A percentile compares a stretch with the other conserved stretches of the same genome.
These are phyloP conservation scores for Anarrhichthys ocellatus DNA, from an alignment of 2,113 vertebrate genomes.

Conservation along the genomic window DNA sequence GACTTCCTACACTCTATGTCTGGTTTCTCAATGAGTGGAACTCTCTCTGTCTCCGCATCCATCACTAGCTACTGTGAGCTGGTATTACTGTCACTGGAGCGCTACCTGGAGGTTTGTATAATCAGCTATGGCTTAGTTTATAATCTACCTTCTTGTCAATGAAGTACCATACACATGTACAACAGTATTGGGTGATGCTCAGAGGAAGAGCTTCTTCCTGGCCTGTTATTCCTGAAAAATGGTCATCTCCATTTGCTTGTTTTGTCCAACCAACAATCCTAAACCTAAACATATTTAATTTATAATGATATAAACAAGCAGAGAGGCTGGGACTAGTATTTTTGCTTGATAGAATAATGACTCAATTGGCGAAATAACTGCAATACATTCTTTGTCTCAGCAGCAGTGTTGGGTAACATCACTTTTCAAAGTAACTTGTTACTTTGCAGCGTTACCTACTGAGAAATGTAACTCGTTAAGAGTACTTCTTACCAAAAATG, in stretches of 20 bases:
- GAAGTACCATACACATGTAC: background rate
- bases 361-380: background rate
- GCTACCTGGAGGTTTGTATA: background rate
- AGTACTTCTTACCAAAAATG: no score
- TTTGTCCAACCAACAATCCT: background rate
- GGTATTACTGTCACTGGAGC: background rate
- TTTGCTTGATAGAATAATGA: background rate
- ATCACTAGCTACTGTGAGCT: background rate
- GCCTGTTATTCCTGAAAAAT: background rate
- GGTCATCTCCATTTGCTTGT: background rate
- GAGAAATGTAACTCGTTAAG: background rate
- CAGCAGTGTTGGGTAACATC: no score
- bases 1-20: constrained; percentile 20
- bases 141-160: background rate
- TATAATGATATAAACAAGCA: background rate
- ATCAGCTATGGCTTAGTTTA: background rate
- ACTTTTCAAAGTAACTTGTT: background rate
- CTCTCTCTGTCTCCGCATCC: constrained; percentile 1
- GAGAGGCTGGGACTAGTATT: no score
- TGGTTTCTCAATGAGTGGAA: constrained; percentile 13
- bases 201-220: background rate
- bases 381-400: background rate
- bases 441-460: no score
- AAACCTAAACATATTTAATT: background rate
- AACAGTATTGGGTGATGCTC: background rate